These are phyloP conservation scores for chimpanzee (Pan troglodytes) DNA, from an alignment of 2,113 vertebrate species.

Conservation along the genomic window NHGRI_mPanTro3-v2.1_pri NC_072401.2:169180001-169180500, in stretches of 20 bases:
- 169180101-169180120: background rate
- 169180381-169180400: background rate
- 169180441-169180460: background rate
- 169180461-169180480: background rate
- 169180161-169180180: background rate
- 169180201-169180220: background rate
- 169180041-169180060: background rate
- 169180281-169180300: background rate
- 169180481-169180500: background rate
- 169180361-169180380: background rate
- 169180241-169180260: background rate
- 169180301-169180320: too few species aligned
- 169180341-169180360: background rate
- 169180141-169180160: background rate
- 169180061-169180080: background rate
- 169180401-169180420: background rate
- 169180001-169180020: background rate
- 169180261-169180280: background rate
- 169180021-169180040: background rate
- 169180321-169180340: background rate
- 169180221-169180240: background rate
- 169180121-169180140: background rate
- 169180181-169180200: background rate
- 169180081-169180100: background rate
- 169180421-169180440: background rate